A percentile compares a stretch with the other conserved stretches of the same genome.
These are phyloP conservation scores for Heloderma charlesbogerti DNA, from an alignment of 2,113 vertebrate species.

Conservation along the genomic window DNA sequence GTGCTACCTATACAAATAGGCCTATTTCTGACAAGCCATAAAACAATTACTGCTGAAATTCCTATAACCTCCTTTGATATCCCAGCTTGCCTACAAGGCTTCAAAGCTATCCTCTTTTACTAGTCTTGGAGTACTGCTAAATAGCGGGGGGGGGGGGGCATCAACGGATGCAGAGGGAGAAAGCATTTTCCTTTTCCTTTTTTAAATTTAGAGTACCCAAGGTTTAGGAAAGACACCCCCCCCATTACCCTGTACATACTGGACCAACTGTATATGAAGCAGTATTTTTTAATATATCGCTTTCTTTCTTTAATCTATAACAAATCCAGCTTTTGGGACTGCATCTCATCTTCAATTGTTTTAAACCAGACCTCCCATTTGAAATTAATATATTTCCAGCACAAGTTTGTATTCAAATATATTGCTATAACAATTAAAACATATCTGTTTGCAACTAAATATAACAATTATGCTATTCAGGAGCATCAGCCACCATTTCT, in stretches of 20 bases:
- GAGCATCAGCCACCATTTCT: background rate
- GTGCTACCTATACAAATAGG: constrained; percentile 87
- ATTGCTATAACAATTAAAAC: background rate
- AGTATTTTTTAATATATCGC: background rate
- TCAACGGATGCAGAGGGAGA: constrained; percentile 35
- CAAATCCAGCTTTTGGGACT: background rate
- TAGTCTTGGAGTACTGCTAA: constrained; percentile 60
- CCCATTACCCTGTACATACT: background rate
- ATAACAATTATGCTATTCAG: background rate
- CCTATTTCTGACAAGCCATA: constrained; percentile 87
- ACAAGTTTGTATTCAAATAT: background rate
- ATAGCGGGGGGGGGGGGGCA: constrained; percentile 53
- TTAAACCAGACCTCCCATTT: background rate
- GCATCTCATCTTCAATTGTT: background rate
- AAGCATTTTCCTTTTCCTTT: constrained; percentile 61
- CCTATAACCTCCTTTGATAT: constrained; percentile 84
- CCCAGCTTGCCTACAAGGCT: constrained; percentile 74
- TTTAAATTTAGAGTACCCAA: constrained; percentile 44
- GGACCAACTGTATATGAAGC: constrained; percentile 21
- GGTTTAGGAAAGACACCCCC: constrained; percentile 49
- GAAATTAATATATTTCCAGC: background rate
- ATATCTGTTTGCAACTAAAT: background rate
- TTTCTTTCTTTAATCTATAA: background rate
- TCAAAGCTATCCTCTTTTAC: constrained; percentile 76
- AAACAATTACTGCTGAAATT: constrained; percentile 89